These are phyloP conservation scores for Taenaris catops DNA, from an alignment of 2,888 invertebrate species.

Conservation along the genomic window DNA sequence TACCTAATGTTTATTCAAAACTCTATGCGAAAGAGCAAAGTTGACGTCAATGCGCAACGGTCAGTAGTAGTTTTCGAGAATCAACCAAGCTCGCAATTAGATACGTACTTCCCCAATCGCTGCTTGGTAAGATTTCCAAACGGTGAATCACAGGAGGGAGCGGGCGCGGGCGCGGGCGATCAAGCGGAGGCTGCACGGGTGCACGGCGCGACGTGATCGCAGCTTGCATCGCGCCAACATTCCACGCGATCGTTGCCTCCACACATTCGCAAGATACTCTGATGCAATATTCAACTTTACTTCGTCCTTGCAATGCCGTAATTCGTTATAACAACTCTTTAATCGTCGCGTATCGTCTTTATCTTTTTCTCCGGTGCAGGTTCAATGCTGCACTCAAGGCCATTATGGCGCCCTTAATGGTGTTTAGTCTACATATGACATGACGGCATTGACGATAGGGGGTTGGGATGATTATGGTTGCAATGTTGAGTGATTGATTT, in stretches of 20 bases:
- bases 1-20: no score
- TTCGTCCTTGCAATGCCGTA: conserved; percentile 80
- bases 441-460: no score
- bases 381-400: conserved; percentile 57
- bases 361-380: conserved; percentile 56
- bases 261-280: conserved; percentile 60
- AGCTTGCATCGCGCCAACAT: conserved; percentile 50
- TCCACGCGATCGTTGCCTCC: conserved; percentile 73
- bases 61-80: conserved; percentile 29
- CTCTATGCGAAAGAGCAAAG: not conserved
- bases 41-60: conserved; percentile 49
- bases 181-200: conserved; percentile 34
- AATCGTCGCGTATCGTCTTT: conserved; percentile 63
- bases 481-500: no score
- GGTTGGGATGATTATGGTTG: no score
- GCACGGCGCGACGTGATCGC: conserved; percentile 28
- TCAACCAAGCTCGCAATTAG: conserved; percentile 39
- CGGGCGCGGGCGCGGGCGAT: conserved; percentile 29
- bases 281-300: conserved; percentile 79
- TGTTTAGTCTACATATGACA: conserved; percentile 42
- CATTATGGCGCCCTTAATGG: conserved; percentile 62
- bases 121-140: conserved; percentile 39
- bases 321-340: conserved; percentile 75
- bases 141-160: conserved; percentile 52
- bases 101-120: conserved; percentile 60